Base-by-base conservation (phyloP, 2,797 vertebrate genomes). In the Argyrosomus regius region DNA sequence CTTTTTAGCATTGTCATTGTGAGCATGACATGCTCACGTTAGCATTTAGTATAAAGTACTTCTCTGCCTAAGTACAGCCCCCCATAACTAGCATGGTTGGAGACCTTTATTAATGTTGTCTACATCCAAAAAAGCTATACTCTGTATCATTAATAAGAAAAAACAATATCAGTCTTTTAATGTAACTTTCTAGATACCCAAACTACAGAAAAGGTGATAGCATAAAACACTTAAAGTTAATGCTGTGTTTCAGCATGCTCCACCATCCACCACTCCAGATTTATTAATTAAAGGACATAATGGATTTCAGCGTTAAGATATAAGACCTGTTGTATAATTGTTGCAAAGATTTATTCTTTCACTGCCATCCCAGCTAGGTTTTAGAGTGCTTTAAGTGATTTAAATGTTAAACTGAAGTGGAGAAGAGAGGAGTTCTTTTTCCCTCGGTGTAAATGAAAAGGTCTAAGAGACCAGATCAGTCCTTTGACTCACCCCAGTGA, bases 401-500 rank as follows among this genome's bases (percentile, higher is more conserved):
- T 71, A 58, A 86, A 24, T 61, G 20, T 59, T 50, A 48, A 69
- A 67, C 62, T 61, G 43, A 57, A 64, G 52, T 20, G 9, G 58
- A n/a, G 18, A 57, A 26, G 41, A 43, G 22, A 52, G 67, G 49
- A 50, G 56, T 73, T 63, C 20, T 80, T 70, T 59, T 48, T 31
- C 57, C 26, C 70, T 56, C 46, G 14, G 50, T 78, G 57, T 80
- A 70, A 87, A 83, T 85, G 70, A 61, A 81, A 86, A 85, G 74
- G 35, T 81, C 63, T 84, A 65, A 61, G 52, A 74, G 65, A 83
- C 77, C 58, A 82, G 58, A 75, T 68, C 62, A 65, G 74, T 78
- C 72, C 84, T 88, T 89, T 89, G 81, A 80, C 82, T 89, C 77
- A 78, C 53, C 46, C 72, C 69, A 41, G 41, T 77, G 81, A 88